Evolutionary conservation across 2,888 invertebrate genomes (phyloP).

Genomic region (Dicyrtoma fusca): DNA sequence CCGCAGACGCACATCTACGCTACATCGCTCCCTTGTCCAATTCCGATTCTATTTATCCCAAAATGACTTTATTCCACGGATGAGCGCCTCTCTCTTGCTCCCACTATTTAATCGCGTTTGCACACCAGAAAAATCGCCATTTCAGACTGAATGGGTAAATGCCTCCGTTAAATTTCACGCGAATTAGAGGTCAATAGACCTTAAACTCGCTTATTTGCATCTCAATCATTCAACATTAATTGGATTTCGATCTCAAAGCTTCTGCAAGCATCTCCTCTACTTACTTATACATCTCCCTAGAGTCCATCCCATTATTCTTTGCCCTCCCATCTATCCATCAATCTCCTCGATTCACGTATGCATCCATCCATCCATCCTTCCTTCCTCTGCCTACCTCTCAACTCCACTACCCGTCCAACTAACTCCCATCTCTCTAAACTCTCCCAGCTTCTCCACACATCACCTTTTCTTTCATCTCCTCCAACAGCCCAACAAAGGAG

Average conservation of each 20-base stretch:
- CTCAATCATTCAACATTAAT: constrained; percentile 57
- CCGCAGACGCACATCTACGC: constrained; percentile 43
- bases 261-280: constrained; percentile 8
- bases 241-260: constrained; percentile 55
- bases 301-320: constrained; percentile 27
- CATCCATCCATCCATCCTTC: constrained; percentile 9
- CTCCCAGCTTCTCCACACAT: no score
- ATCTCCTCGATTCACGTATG: neutral
- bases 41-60: constrained; percentile 57
- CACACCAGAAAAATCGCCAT: constrained; percentile 57
- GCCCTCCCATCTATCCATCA: constrained; percentile 30
- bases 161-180: constrained; percentile 57
- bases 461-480: no score
- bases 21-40: constrained; percentile 56
- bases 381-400: constrained; percentile 7
- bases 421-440: no score
- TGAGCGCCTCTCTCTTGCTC: constrained; percentile 55
- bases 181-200: constrained; percentile 57
- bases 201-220: constrained; percentile 57
- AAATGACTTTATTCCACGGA: constrained; percentile 58
- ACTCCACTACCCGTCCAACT: no score
- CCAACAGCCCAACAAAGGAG: no score
- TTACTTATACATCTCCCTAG: constrained; percentile 21
- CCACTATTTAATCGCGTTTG: constrained; percentile 55
- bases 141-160: constrained; percentile 57